Base-by-base conservation (phyloP, 1,140 invertebrate genomes). In the Diplogasteroides magnus region DNA sequence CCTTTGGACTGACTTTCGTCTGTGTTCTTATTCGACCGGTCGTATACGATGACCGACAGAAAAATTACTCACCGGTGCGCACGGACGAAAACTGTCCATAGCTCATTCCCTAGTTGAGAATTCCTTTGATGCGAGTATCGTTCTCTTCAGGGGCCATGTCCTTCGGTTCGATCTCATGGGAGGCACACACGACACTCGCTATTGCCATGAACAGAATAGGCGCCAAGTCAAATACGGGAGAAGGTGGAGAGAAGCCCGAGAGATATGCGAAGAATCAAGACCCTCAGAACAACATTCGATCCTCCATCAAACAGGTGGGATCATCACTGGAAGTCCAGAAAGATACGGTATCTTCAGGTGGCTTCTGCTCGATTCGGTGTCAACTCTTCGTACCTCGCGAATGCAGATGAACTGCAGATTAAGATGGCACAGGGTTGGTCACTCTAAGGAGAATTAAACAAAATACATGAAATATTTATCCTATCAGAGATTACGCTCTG, bases 331-430 rank as follows among this genome's bases (percentile, higher is more conserved):
- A 19, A 32, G 26, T 56, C 6, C 25, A 23, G 6, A 31, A 55
- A 55, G 59, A 26, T 13, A 13, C 23, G 19, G 11, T 13, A 28
- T 25, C 31, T 76, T 69, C 90, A 95, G 88, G 93, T 99, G 32
- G 96, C 96, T 3, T 96, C 93, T 48, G 96, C 95, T 25, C 87
- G 96, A 63, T 99, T 99, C 86, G 96, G 96, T 25, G 96, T 99
- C 0, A 98, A 94, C 0, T 93, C 93, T 55, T 91, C 93, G 0
- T 98, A 99, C 82, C 84, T 98, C 31, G 93, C 94, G 11, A 91
- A 98, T 86, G 91, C 95, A 19, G 93, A 97, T 84, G 93, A 96
- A 84, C 82, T 97, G 64, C 94, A 97, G 85, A 97, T 97, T 80
- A 97, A 97, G 86, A 96, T 97, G 93, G 94, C 94, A n/a, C 94